phyloP scores from a whole-genome alignment of 2,797 vertebrate genomes.

The Halcyon badia region DNA sequence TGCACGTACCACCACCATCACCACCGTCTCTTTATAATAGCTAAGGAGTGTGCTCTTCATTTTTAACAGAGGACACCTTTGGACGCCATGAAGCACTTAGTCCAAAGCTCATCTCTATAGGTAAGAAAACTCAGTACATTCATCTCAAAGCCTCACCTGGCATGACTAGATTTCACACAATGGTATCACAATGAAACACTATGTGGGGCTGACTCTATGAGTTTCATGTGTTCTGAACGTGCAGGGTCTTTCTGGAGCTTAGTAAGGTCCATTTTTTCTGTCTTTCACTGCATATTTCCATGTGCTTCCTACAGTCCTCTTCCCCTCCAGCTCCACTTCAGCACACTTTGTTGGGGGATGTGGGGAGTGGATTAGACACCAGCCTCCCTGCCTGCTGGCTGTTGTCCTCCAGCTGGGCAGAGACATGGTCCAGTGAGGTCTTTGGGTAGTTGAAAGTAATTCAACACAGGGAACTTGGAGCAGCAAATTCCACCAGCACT shows the following conservation, averaged over 20 bases:
- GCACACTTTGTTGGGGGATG: fast-evolving
- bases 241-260: not conserved
- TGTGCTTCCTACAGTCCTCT: not conserved
- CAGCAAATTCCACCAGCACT: not conserved
- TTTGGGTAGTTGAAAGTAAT: not conserved
- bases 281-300: not conserved
- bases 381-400: not conserved
- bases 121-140: not conserved
- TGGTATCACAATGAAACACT: not conserved
- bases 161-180: fast-evolving
- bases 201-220: not conserved
- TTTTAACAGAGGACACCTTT: not conserved
- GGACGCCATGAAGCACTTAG: not conserved
- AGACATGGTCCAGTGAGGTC: not conserved
- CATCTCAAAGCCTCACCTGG: not conserved
- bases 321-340: not conserved
- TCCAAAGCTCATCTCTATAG: not conserved
- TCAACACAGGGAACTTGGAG: not conserved
- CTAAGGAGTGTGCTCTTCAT: not conserved
- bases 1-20: fast-evolving
- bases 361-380: not conserved
- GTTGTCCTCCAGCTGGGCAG: not conserved
- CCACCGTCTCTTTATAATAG: not conserved
- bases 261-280: not conserved
- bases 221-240: fast-evolving